Evolutionary conservation across 2,888 invertebrate species (phyloP).

Genomic region (Synanthedon formicaeformis): DNA sequence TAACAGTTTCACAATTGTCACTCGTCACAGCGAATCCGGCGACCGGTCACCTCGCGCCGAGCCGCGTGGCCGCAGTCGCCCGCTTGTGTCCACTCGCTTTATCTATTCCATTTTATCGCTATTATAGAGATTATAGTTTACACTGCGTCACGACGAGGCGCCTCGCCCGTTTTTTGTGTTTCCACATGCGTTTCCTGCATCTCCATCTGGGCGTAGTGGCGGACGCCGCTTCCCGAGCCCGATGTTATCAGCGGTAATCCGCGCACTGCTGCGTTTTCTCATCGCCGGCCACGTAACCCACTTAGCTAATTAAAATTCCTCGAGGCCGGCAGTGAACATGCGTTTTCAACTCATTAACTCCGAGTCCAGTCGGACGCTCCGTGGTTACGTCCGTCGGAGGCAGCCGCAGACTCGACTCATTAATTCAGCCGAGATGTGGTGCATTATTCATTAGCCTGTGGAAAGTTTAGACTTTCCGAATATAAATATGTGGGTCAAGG

Average conservation of each 20-base stretch:
- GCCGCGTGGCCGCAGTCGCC: neutral
- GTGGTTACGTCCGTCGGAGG: no score
- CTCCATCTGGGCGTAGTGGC: no score
- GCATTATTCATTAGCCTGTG: constrained; percentile 38
- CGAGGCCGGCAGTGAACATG: constrained; percentile 36
- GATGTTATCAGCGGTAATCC: constrained; percentile 15
- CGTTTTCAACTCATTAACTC: constrained; percentile 41
- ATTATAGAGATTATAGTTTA: no score
- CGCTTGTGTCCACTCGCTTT: neutral
- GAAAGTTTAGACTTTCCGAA: constrained; percentile 43
- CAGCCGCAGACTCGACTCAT: constrained; percentile 7
- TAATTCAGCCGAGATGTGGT: constrained; percentile 15
- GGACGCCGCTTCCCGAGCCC: constrained; percentile 13
- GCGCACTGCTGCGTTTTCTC: constrained; percentile 31
- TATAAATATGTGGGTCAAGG: constrained; percentile 46
- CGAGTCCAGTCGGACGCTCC: constrained; percentile 2
- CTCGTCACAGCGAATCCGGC: no score
- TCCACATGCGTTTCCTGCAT: no score
- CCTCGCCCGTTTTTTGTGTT: no score
- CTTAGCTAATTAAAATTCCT: constrained; percentile 54
- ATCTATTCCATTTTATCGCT: no score
- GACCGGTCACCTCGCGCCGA: constrained; percentile 2
- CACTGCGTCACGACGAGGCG: no score
- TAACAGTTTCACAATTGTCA: neutral
- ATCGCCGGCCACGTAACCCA: constrained; percentile 34